phyloP scores from a whole-genome alignment of 1,140 invertebrate species.

The Archivesica marissinica region DNA sequence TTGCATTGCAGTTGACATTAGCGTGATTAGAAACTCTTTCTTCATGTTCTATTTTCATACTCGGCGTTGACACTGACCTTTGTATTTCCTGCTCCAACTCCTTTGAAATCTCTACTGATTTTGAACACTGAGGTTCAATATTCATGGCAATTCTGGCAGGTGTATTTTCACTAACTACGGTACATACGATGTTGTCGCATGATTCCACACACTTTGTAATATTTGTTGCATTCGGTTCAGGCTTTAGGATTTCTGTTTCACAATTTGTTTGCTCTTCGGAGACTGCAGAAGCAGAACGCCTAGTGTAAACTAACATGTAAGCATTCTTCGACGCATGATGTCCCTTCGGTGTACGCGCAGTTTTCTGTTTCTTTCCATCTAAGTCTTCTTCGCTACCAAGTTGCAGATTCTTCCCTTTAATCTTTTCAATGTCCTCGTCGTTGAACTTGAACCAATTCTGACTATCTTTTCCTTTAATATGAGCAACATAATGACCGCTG shows the following conservation, averaged over 20 bases:
- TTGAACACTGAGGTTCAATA: neutral
- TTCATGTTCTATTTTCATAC: neutral
- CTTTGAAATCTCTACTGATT: neutral
- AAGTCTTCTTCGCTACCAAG: conserved; percentile 85
- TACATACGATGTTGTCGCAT: neutral
- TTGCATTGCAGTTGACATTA: neutral
- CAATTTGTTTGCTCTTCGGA: neutral
- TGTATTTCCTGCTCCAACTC: neutral
- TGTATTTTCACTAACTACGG: neutral
- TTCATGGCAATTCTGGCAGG: neutral
- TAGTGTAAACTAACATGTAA: conserved; percentile 88
- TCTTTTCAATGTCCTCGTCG: conserved; percentile 88
- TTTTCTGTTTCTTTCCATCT: conserved; percentile 70
- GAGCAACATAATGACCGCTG: conserved; percentile 90
- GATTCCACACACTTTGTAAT: neutral
- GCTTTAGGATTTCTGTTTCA: neutral
- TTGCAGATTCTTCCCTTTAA: conserved; percentile 86
- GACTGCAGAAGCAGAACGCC: conserved; percentile 26
- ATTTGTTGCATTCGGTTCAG: neutral
- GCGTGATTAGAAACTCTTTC: too few species aligned
- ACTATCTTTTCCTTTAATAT: conserved; percentile 86
- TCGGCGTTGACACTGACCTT: neutral
- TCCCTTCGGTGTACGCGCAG: conserved; percentile 80
- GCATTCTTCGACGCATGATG: conserved; percentile 85
- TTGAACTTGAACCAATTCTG: conserved; percentile 89